These are phyloP conservation scores for Mesorhabditis belari DNA, from an alignment of 2,888 invertebrate genomes.

Conservation along the genomic window DNA sequence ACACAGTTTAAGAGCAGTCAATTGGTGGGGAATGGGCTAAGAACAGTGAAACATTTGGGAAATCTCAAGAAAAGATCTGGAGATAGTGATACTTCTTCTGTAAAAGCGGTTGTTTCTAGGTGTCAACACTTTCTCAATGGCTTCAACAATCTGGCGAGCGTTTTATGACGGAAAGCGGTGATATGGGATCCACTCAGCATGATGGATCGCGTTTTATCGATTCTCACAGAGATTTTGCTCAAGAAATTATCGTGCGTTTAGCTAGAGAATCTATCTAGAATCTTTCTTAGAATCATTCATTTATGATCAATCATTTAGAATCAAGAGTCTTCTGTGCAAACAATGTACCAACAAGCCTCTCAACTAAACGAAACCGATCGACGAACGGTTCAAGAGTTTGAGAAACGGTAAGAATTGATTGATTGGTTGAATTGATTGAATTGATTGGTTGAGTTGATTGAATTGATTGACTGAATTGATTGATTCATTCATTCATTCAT, in stretches of 20 bases:
- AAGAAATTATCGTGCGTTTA: conserved; percentile 25
- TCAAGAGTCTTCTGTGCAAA: conserved; percentile 30
- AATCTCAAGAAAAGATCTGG: too few species aligned
- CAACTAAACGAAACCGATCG: conserved; percentile 5
- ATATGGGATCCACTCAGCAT: conserved; percentile 29
- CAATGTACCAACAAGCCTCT: conserved; percentile 17
- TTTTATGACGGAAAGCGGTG: conserved; percentile 37
- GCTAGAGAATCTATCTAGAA: too few species aligned
- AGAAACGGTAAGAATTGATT: not conserved
- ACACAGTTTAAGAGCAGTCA: conserved; percentile 19
- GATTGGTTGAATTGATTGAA: too few species aligned
- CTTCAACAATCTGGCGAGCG: conserved; percentile 33
- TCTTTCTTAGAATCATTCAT: too few species aligned
- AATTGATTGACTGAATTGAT: too few species aligned
- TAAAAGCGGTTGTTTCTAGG: too few species aligned
- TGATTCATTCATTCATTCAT: too few species aligned
- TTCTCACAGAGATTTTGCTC: conserved; percentile 35
- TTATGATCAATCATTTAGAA: conserved; percentile 12
- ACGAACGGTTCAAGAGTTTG: conserved; percentile 16
- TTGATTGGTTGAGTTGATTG: too few species aligned
- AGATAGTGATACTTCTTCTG: too few species aligned
- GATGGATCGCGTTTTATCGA: conserved; percentile 34
- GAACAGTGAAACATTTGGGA: too few species aligned
- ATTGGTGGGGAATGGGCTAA: not conserved
- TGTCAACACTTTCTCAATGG: conserved; percentile 18